A percentile compares a stretch with the other conserved stretches of the same genome.
Conservation (phyloP, 2,113 vertebrate species). For the Diphyllodes magnificus region DNA sequence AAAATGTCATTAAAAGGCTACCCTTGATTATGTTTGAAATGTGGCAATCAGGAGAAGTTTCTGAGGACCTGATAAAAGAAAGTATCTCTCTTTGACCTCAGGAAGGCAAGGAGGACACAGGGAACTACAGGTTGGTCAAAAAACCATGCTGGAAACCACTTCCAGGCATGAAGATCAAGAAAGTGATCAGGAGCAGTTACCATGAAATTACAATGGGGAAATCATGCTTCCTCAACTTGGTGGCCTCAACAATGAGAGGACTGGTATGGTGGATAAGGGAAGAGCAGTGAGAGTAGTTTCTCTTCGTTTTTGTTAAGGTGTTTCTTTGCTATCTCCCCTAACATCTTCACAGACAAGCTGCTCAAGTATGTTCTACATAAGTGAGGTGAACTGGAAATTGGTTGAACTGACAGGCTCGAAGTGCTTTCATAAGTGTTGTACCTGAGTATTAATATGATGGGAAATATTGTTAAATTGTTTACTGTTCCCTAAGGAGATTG, state of each 20-base stretch:
- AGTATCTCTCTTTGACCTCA: neutral
- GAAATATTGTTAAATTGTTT: neutral
- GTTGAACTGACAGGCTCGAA: neutral
- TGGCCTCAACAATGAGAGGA: neutral
- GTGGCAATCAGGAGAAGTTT: neutral
- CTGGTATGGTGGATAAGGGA: neutral
- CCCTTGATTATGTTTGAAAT: neutral
- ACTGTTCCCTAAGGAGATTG: neutral
- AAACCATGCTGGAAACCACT: neutral
- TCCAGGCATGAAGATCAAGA: neutral
- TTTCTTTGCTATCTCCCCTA: neutral
- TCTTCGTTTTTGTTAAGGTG: neutral
- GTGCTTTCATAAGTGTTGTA: neutral
- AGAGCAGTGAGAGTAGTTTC: neutral
- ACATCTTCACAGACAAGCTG: neutral
- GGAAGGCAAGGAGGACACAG: neutral
- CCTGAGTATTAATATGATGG: neutral
- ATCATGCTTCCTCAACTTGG: rapidly evolving
- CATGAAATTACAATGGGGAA: neutral
- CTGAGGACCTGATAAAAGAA: neutral
- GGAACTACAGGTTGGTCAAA: neutral
- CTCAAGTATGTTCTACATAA: neutral
- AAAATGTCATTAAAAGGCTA: neutral
- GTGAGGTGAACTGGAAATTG: neutral
- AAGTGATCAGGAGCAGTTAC: neutral